phyloP scores from a whole-genome alignment of 2,888 invertebrate genomes.

The Ariolimax columbianus region DNA sequence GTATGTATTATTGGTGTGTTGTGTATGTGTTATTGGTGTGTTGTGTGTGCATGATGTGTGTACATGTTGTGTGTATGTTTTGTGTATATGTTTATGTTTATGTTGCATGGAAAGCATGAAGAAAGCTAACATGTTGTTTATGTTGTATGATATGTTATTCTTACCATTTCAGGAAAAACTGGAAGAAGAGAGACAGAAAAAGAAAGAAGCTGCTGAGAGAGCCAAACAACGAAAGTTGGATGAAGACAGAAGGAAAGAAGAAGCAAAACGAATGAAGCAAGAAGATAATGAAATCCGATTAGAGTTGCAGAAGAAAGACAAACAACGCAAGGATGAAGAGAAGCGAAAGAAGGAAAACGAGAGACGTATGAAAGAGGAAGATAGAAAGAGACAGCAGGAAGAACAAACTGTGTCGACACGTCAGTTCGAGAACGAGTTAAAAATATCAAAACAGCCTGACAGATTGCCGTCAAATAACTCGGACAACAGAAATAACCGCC shows the following conservation, averaged over 20 bases:
- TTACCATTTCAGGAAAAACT: conserved; percentile 41
- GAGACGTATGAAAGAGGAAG: conserved; percentile 21
- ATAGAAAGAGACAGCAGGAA: conserved; percentile 4
- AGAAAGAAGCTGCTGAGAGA: conserved; percentile 45
- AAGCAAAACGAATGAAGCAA: conserved; percentile 39
- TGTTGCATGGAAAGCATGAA: too few species aligned
- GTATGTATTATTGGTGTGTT: too few species aligned
- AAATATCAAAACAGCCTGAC: background rate
- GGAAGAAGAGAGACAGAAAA: conserved; percentile 44
- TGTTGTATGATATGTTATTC: too few species aligned
- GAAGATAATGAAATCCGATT: conserved; percentile 38
- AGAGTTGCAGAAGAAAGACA: conserved; percentile 7
- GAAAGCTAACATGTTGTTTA: background rate
- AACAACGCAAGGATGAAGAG: conserved; percentile 28
- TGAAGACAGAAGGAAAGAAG: conserved; percentile 41
- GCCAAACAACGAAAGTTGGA: conserved; percentile 24
- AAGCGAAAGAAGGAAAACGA: conserved; percentile 35
- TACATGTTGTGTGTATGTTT: too few species aligned
- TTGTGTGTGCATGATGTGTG: too few species aligned
- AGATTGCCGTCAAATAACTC: background rate
- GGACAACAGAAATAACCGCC: background rate
- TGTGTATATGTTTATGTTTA: background rate
- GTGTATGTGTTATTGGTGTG: too few species aligned
- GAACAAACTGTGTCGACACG: conserved; percentile 16
- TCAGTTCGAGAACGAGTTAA: background rate